Conservation (phyloP, 2,888 invertebrate genomes). For the Hyalella azteca region DNA sequence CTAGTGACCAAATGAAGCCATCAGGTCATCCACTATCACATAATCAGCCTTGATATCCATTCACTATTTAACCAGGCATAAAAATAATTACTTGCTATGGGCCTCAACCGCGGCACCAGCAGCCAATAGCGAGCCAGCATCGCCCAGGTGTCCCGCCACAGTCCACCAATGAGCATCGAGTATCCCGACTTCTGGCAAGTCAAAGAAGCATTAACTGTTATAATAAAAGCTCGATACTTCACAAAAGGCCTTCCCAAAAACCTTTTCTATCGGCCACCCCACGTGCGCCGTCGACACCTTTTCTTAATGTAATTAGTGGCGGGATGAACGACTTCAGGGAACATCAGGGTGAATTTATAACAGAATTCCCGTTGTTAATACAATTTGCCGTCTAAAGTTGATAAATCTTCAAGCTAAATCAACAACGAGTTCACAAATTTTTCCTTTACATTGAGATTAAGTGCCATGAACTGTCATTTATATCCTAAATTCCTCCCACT, state of each 20-base stretch:
- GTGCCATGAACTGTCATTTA: no score
- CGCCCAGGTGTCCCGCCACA: not conserved
- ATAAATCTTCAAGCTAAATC: no score
- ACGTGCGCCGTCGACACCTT: not conserved
- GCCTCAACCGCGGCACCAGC: not conserved
- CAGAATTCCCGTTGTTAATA: no score
- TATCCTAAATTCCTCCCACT: no score
- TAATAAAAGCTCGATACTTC: conserved; percentile 14
- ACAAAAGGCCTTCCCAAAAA: not conserved
- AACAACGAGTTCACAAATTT: no score
- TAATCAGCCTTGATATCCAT: not conserved
- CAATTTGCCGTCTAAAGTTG: no score
- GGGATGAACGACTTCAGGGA: no score
- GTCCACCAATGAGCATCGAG: not conserved
- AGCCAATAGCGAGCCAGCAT: not conserved
- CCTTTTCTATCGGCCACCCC: not conserved
- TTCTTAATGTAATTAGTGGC: not conserved
- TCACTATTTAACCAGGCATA: not conserved
- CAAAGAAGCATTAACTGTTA: conserved; percentile 7
- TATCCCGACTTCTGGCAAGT: not conserved
- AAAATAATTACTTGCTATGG: not conserved
- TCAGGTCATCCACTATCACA: not conserved
- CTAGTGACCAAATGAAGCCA: not conserved
- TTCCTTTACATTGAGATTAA: no score
- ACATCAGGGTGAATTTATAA: no score